phyloP scores from a whole-genome alignment of 2,888 invertebrate genomes.

The Brachycybe producta region DNA sequence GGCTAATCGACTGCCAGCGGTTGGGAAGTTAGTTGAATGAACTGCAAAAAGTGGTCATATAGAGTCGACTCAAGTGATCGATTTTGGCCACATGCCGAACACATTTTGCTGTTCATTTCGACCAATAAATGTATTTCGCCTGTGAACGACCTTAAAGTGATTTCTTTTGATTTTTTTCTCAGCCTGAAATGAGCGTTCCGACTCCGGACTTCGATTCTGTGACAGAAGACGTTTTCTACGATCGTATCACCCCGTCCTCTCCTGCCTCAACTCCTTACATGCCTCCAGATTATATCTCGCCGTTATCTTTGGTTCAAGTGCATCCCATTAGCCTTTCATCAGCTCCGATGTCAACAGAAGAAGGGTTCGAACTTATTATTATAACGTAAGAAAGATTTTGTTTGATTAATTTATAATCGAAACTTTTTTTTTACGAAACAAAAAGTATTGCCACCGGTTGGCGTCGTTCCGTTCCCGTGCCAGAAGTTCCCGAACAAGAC shows the following conservation, averaged over 20 bases:
- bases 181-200: constrained; percentile 7
- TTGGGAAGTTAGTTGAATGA: no score
- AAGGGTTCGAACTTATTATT: not conserved
- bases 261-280: constrained; percentile 8
- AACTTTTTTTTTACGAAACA: not conserved
- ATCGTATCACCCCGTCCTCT: constrained; percentile 12
- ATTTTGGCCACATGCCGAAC: not conserved
- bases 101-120: not conserved
- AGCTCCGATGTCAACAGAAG: not conserved
- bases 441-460: constrained; percentile 8
- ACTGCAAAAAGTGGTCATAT: no score
- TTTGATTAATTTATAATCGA: no score
- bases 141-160: not conserved
- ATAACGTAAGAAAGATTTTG: no score
- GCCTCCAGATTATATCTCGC: not conserved
- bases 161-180: not conserved
- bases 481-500: constrained; percentile 12
- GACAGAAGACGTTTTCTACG: constrained; percentile 15
- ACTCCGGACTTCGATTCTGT: constrained; percentile 3
- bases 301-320: not conserved
- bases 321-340: not conserved
- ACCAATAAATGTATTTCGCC: not conserved
- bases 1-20: no score
- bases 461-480: constrained; percentile 13
- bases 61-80: no score